Conservation (phyloP, 2,113 vertebrate genomes). For the Tupaia tana region DNA sequence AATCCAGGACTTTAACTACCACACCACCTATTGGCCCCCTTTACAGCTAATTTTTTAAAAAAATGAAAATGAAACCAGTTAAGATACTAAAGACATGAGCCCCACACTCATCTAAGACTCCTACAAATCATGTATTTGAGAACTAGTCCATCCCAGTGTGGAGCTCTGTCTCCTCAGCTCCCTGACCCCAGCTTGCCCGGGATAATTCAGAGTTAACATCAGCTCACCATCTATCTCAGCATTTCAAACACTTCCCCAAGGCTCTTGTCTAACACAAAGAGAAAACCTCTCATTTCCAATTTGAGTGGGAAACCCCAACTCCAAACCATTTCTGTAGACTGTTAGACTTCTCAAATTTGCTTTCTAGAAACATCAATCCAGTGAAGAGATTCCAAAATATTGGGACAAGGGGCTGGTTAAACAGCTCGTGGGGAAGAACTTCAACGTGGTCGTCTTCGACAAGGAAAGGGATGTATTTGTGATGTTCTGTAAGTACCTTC, state of each 20-base stretch:
- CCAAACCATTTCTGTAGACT: neutral
- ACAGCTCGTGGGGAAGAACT: conserved; percentile 93
- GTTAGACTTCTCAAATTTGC: conserved; percentile 56
- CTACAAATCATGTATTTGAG: neutral
- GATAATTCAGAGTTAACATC: neutral
- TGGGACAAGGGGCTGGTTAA: conserved; percentile 94
- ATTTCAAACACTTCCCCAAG: neutral
- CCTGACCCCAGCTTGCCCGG: neutral
- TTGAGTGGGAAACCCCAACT: neutral
- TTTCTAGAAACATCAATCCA: conserved; percentile 90
- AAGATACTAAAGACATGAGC: neutral
- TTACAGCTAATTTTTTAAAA: neutral
- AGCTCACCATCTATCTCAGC: neutral
- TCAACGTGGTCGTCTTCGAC: conserved; percentile 92
- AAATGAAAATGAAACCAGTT: neutral
- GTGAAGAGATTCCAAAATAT: conserved; percentile 91
- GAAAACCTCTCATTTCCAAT: neutral
- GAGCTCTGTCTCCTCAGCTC: neutral
- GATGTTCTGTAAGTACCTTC: conserved; percentile 92
- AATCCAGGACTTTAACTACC: neutral
- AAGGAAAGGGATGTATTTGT: conserved; percentile 92
- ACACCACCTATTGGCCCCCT: neutral
- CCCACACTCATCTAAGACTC: neutral
- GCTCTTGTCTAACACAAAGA: neutral
- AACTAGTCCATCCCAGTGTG: neutral